Evolutionary conservation across 2,888 invertebrate genomes (phyloP), one percentile per base, ranked within the genome.

Genomic region (Polydrusus tereticollis): DNA sequence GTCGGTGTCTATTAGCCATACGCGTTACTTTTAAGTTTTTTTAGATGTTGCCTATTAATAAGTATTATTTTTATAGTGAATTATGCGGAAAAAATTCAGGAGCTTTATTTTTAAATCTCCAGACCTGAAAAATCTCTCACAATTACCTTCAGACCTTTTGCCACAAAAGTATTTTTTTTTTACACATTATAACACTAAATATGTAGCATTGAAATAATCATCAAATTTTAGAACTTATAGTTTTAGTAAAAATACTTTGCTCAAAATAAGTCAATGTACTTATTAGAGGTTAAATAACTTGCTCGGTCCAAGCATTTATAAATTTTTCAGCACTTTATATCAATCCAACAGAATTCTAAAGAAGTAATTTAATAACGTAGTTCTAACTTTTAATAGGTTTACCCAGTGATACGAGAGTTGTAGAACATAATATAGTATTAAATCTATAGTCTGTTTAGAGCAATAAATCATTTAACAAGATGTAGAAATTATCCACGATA

Each of bases 1-100:
- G 7, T 55, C 29, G 52, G 29, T 55, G 29, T 55, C 29, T 29
- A 23, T 55, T 33, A 55, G 52, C 52, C 52, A 55, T 55, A 55
- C n/a, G 16, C 16, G 2, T 55, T 55, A 55, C 1, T 29, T 55
- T 29, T 55, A 55, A 29, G 52, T 16, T 33, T 47, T 47, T 23
- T 12, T 23, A 21, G 10, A 47, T 47, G 21, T 47, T 45, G 45
- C 18, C 10, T 18, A 45, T 45, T 45, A 45, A 45, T 45, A 45
- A 20, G 20, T 8, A 45, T 20, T 20, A 43, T 45, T 16, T 10
- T 36, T n/a, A 29, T 36, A 36, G 12, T 10, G 12, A n/a, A n/a
- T n/a, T n/a, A n/a, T n/a, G n/a, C n/a, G n/a, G n/a, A n/a, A n/a
- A n/a, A n/a, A n/a, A n/a, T n/a, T n/a, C n/a, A n/a, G n/a, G n/a